Evolutionary conservation across 1,140 invertebrate species (phyloP).

Genomic region (Drosophila carrolli): DNA sequence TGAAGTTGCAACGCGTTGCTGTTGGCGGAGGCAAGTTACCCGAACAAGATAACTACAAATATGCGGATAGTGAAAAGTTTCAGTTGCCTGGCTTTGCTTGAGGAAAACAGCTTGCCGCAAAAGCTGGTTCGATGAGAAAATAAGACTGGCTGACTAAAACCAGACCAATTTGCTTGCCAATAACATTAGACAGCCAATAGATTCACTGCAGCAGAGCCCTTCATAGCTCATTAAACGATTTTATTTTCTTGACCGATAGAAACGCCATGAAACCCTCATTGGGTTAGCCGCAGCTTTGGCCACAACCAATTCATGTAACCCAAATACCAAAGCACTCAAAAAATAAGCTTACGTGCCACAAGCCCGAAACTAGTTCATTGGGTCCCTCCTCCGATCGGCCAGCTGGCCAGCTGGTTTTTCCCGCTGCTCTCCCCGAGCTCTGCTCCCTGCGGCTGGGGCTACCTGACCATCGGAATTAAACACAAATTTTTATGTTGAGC

Average conservation of each 20-base stretch:
- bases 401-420: constrained; percentile 72
- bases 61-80: constrained; percentile 46
- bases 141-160: constrained; percentile 17
- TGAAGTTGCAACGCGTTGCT: constrained; percentile 9
- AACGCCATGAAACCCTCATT: constrained; percentile 30
- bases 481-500: constrained; percentile 64
- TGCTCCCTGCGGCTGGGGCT: constrained; percentile 39
- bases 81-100: constrained; percentile 6
- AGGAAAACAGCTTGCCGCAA: constrained; percentile 4
- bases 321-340: constrained; percentile 70
- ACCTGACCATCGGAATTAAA: constrained; percentile 46
- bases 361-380: constrained; percentile 74
- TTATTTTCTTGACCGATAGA: constrained; percentile 36
- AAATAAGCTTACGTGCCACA: constrained; percentile 69
- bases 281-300: constrained; percentile 50
- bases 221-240: constrained; percentile 70
- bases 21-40: constrained; percentile 52
- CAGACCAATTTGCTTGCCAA: background rate
- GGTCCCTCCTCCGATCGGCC: constrained; percentile 55
- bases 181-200: background rate
- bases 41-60: constrained; percentile 54
- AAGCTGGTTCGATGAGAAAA: constrained; percentile 1
- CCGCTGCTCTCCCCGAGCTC: constrained; percentile 18
- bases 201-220: constrained; percentile 30
- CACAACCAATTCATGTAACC: constrained; percentile 58